phyloP scores from a whole-genome alignment of 2,888 invertebrate genomes.

The Ochropacha duplaris region DNA sequence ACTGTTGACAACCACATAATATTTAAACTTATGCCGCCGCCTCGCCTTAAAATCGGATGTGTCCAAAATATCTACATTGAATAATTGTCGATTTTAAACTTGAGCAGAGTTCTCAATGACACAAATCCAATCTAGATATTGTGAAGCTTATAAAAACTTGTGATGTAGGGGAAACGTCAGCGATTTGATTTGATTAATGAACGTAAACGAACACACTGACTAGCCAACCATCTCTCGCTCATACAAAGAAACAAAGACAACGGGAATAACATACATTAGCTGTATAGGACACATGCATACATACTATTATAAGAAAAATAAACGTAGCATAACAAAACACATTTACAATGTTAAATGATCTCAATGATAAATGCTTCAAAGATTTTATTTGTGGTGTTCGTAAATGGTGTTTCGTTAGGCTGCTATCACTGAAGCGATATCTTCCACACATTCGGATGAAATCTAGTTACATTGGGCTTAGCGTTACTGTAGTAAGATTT shows the following conservation, averaged over 20 bases:
- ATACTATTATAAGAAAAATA: not conserved
- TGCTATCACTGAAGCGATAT: not conserved
- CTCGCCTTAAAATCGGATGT: not conserved
- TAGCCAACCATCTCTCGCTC: not conserved
- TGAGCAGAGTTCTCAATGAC: not conserved
- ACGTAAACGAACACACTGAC: not conserved
- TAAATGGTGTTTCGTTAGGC: conserved; percentile 4
- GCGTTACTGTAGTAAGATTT: not conserved
- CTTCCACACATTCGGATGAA: conserved; percentile 1
- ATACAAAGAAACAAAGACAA: not conserved
- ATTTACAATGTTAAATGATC: conserved; percentile 3
- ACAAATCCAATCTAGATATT: not conserved
- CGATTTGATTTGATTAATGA: not conserved
- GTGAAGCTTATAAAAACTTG: not conserved
- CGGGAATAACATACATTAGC: conserved; percentile 1
- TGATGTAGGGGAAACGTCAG: conserved; percentile 1
- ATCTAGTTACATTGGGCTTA: conserved; percentile 5
- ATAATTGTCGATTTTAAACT: not conserved
- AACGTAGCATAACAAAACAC: conserved; percentile 5
- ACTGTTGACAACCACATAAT: conserved; percentile 13
- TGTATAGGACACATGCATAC: conserved; percentile 3
- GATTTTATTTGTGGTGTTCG: not conserved
- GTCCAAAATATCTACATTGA: not conserved
- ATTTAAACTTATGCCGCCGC: not conserved
- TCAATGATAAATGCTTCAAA: not conserved